Evolutionary conservation across 2,888 invertebrate species (phyloP).

Genomic region (Agrotis exclamationis): DNA sequence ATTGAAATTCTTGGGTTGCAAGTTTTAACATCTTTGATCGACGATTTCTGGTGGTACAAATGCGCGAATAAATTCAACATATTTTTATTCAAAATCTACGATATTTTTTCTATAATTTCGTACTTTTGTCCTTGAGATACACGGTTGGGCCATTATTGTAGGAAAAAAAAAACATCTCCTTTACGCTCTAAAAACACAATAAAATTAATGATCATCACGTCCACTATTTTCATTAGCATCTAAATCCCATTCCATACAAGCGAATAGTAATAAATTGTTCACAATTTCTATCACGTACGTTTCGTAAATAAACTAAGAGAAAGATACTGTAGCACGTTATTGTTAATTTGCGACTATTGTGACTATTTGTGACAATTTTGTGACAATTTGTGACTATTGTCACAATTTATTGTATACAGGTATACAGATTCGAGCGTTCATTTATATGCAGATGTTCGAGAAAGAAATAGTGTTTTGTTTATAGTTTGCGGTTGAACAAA

Average conservation of each 20-base stretch:
- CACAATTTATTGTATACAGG: conserved; percentile 36
- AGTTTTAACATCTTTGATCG: too few relatives aligned
- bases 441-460: conserved; percentile 51
- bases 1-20: too few relatives aligned
- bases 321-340: conserved; percentile 42
- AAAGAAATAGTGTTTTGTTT: conserved; percentile 45
- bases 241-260: conserved; percentile 32
- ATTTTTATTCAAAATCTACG: too few relatives aligned
- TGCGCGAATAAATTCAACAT: too few relatives aligned
- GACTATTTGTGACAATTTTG: conserved; percentile 47
- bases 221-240: conserved; percentile 33
- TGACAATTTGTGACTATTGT: conserved; percentile 47
- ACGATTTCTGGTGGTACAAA: too few relatives aligned
- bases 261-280: conserved; percentile 49
- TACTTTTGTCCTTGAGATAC: too few relatives aligned
- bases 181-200: neutral
- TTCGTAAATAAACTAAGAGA: conserved; percentile 48
- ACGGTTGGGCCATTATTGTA: too few relatives aligned
- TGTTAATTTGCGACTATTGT: conserved; percentile 53
- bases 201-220: conserved; percentile 45
- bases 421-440: conserved; percentile 16
- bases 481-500: conserved; percentile 24
- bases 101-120: too few relatives aligned
- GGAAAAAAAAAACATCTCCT: too few relatives aligned
- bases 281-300: conserved; percentile 50